Conservation (phyloP, 64 coral and sea anemone genomes). For the Stichodactyla helianthus region DNA sequence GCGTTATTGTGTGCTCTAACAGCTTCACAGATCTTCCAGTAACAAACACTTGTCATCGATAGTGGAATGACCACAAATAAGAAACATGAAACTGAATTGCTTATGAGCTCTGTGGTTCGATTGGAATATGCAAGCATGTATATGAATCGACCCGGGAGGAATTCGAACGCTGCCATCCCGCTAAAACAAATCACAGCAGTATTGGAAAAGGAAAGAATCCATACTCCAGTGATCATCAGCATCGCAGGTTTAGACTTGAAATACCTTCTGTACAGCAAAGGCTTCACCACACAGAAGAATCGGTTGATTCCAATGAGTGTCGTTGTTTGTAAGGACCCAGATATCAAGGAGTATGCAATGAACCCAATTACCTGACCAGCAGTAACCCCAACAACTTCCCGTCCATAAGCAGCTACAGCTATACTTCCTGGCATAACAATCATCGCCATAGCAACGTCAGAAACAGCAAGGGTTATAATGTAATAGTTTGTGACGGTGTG, state of each 20-base stretch:
- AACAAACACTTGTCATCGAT: not conserved
- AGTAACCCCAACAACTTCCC: not conserved
- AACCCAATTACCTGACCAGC: constrained; percentile 22
- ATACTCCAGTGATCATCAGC: not conserved
- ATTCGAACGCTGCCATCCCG: constrained; percentile 6
- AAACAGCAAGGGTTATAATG: constrained; percentile 25
- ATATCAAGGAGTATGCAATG: constrained; percentile 14
- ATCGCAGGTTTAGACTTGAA: not conserved
- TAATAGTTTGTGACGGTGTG: constrained; percentile 39
- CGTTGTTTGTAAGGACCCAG: constrained; percentile 18
- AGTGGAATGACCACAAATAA: not conserved
- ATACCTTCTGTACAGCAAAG: constrained; percentile 19
- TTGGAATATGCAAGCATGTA: not conserved
- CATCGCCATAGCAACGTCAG: constrained; percentile 23
- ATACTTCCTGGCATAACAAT: constrained; percentile 7
- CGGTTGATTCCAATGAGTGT: constrained; percentile 38
- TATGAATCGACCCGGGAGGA: not conserved
- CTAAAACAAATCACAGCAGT: not conserved
- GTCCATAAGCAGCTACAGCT: constrained; percentile 1
- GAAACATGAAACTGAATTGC: not conserved
- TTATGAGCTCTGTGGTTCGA: not conserved
- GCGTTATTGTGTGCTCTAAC: not conserved
- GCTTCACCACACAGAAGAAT: constrained; percentile 30
- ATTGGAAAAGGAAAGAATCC: not conserved
- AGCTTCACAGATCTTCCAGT: constrained; percentile 25